phyloP scores from a whole-genome alignment of 2,888 invertebrate species.

The Dryomyza anilis region DNA sequence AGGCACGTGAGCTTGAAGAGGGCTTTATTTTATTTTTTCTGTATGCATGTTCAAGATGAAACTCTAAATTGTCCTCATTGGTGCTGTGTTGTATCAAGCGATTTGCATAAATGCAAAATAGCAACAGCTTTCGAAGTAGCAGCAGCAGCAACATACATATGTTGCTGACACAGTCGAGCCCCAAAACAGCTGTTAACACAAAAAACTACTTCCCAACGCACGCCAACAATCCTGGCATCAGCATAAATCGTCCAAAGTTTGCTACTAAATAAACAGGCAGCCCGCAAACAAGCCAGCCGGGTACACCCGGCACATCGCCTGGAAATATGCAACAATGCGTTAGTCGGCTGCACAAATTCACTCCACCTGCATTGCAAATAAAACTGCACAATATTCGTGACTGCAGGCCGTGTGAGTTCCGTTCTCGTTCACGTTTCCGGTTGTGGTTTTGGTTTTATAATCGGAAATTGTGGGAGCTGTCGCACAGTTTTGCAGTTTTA shows the following conservation, averaged over 20 bases:
- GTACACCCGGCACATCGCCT: neutral
- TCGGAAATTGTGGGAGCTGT: too few relatives aligned
- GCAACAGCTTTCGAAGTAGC: neutral
- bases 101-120: constrained; percentile 7
- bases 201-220: neutral
- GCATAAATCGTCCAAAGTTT: neutral
- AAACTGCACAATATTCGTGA: too few relatives aligned
- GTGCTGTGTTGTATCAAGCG: neutral
- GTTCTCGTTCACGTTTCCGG: too few relatives aligned
- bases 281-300: neutral
- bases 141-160: neutral
- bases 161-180: neutral
- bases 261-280: neutral
- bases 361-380: too few relatives aligned
- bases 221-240: too few relatives aligned
- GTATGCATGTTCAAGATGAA: neutral
- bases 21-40: neutral
- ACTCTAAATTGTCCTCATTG: neutral
- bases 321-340: neutral
- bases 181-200: neutral
- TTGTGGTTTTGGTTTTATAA: too few relatives aligned
- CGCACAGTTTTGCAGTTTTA: too few relatives aligned
- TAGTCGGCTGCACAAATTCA: too few relatives aligned
- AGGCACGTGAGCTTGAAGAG: neutral
- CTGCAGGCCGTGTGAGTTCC: too few relatives aligned